Evolutionary conservation across 2,888 invertebrate species (phyloP).

Genomic region (Corythucha ciliata): DNA sequence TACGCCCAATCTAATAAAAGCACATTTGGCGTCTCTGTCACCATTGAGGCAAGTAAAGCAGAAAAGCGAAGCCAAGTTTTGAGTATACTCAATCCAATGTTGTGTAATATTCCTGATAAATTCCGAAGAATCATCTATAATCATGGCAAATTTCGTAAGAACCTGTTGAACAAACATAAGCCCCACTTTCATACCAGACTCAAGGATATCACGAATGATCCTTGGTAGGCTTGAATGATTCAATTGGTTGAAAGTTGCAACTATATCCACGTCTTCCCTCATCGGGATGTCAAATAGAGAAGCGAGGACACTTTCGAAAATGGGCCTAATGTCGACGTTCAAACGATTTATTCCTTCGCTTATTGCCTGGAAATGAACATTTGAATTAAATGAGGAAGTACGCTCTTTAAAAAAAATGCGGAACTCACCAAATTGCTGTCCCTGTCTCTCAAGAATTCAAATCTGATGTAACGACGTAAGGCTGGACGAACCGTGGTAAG

Average conservation of each 20-base stretch:
- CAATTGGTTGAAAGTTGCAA: conserved; percentile 41
- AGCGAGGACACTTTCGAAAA: conserved; percentile 15
- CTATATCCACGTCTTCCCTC: conserved; percentile 42
- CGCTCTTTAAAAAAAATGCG: no score
- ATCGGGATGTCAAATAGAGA: conserved; percentile 38
- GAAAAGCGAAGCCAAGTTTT: conserved; percentile 14
- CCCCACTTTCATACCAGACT: no score
- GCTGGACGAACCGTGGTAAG: conserved; percentile 11
- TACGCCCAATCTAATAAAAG: conserved; percentile 14
- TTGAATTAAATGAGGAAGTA: background rate
- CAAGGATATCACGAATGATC: conserved; percentile 11
- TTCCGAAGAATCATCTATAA: conserved; percentile 11
- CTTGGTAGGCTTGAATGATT: conserved; percentile 30
- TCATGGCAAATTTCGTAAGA: no score
- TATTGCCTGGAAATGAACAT: conserved; percentile 14
- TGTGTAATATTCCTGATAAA: conserved; percentile 5
- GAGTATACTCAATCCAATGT: conserved; percentile 16
- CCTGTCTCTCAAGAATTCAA: no score
- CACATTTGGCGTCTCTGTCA: conserved; percentile 16
- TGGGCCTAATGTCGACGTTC: conserved; percentile 16
- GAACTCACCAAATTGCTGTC: no score
- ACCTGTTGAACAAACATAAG: no score
- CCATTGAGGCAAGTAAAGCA: conserved; percentile 16
- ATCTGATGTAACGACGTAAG: no score
- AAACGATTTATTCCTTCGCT: conserved; percentile 11